Conservation (phyloP, 2,797 vertebrate genomes). For the Artibeus jamaicensis region DNA sequence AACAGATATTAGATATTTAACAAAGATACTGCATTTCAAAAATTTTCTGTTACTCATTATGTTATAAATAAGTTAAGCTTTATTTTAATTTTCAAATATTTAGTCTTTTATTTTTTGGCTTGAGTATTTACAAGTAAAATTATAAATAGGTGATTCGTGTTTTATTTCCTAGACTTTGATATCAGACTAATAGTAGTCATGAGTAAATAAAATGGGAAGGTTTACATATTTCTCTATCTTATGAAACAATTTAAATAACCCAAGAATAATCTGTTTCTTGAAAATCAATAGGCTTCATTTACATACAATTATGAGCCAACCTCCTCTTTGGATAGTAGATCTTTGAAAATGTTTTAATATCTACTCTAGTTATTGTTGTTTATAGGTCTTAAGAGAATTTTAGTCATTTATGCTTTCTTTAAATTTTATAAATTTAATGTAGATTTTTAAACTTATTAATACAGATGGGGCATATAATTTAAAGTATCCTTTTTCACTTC, state of each 20-base stretch:
- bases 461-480: neutral
- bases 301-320: neutral
- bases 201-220: neutral
- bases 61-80: neutral
- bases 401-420: neutral
- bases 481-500: neutral
- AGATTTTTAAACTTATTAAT: neutral
- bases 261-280: neutral
- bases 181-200: neutral
- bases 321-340: neutral
- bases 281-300: neutral
- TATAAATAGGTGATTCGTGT: neutral
- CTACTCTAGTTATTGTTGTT: neutral
- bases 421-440: neutral
- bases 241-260: neutral
- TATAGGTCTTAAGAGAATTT: neutral
- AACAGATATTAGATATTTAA: neutral
- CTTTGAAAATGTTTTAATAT: neutral
- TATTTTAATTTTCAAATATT: neutral
- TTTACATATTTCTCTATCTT: neutral
- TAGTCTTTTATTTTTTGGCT: neutral
- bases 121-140: neutral
- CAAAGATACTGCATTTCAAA: neutral
- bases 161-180: slow-evolving; percentile 9
- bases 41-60: neutral